A percentile compares a stretch with the other conserved stretches of the same genome.
Conservation (phyloP, 2,797 vertebrate species). For the Poecilia picta region DNA sequence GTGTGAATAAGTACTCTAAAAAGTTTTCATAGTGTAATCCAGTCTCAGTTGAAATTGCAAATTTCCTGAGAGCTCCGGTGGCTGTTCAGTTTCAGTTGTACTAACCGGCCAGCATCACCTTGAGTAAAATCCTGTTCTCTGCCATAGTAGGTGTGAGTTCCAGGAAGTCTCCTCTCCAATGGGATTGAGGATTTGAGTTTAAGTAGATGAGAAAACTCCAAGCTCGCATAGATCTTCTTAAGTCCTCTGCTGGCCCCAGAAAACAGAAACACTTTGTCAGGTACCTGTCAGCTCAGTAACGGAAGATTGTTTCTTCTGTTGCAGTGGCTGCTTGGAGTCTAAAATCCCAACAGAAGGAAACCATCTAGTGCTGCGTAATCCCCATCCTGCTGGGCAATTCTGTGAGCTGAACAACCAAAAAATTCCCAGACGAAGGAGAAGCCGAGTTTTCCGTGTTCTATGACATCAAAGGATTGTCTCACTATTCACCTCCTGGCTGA, state of each 20-base stretch:
- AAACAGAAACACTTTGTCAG: constrained; percentile 3
- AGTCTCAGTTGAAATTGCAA: constrained; percentile 14
- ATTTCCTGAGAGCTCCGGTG: constrained; percentile 2
- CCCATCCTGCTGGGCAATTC: constrained; percentile 12
- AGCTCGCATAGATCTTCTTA: constrained; percentile 22
- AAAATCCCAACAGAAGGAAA: constrained; percentile 10
- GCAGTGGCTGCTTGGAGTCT: constrained; percentile 14
- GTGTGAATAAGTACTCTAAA: not conserved
- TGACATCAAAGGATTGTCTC: constrained; percentile 70
- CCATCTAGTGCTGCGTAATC: not conserved
- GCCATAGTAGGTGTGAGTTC: constrained; percentile 14
- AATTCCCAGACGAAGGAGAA: constrained; percentile 46
- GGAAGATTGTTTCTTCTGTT: constrained; percentile 47
- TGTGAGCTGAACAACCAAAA: constrained; percentile 40
- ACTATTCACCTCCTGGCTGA: constrained; percentile 63
- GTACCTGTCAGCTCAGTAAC: constrained; percentile 5
- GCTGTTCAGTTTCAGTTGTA: constrained; percentile 18
- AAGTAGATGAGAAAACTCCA: constrained; percentile 9
- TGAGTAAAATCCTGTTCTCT: constrained; percentile 24
- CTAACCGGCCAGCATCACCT: constrained; percentile 18
- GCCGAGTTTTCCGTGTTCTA: constrained; percentile 50
- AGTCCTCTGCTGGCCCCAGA: constrained; percentile 17
- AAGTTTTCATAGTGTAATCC: constrained; percentile 34
- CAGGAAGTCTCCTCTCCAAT: constrained; percentile 10
- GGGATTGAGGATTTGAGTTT: not conserved